Percentiles rank a stretch among this genome's conserved stretches.
phyloP scores from a whole-genome alignment of 2,888 invertebrate genomes.

The Ormyrus thymus region DNA sequence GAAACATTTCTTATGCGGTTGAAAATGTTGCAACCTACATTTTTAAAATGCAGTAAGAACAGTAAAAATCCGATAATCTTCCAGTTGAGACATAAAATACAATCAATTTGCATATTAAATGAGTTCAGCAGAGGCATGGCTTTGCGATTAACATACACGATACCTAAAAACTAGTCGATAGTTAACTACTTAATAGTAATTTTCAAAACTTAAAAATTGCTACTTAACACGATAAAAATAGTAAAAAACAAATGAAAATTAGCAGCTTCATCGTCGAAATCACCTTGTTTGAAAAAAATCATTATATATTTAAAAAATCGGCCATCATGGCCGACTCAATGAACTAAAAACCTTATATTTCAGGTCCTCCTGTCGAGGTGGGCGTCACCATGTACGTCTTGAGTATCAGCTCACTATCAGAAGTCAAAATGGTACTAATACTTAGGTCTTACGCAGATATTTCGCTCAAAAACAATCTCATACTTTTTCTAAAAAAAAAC shows the following conservation, averaged over 20 bases:
- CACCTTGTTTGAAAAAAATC: slow-evolving; percentile 36
- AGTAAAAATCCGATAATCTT: too few species aligned
- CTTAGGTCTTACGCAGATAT: slow-evolving; percentile 70
- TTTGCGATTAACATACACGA: slow-evolving; percentile 36
- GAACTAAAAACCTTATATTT: slow-evolving; percentile 75
- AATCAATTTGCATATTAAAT: neutral
- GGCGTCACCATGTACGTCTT: slow-evolving; percentile 89
- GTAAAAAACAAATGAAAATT: slow-evolving; percentile 12
- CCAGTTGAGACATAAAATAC: neutral
- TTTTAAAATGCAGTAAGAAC: too few species aligned
- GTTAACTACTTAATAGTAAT: slow-evolving; percentile 20
- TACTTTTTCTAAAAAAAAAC: neutral
- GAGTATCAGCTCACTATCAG: slow-evolving; percentile 88
- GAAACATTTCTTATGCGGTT: too few species aligned
- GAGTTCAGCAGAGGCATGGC: slow-evolving; percentile 36
- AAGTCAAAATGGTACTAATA: slow-evolving; percentile 86
- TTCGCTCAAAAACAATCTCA: slow-evolving; percentile 35
- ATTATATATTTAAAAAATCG: slow-evolving; percentile 55
- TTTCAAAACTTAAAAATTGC: neutral
- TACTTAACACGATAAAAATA: slow-evolving; percentile 8
- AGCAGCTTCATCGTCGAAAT: slow-evolving; percentile 45
- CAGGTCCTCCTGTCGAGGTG: slow-evolving; percentile 87
- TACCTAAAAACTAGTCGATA: slow-evolving; percentile 29
- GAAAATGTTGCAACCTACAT: too few species aligned
- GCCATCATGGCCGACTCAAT: slow-evolving; percentile 71